Percentiles rank a stretch among this genome's conserved stretches.
phyloP scores from a whole-genome alignment of 1,140 invertebrate species.

The Drosophila littoralis region DNA sequence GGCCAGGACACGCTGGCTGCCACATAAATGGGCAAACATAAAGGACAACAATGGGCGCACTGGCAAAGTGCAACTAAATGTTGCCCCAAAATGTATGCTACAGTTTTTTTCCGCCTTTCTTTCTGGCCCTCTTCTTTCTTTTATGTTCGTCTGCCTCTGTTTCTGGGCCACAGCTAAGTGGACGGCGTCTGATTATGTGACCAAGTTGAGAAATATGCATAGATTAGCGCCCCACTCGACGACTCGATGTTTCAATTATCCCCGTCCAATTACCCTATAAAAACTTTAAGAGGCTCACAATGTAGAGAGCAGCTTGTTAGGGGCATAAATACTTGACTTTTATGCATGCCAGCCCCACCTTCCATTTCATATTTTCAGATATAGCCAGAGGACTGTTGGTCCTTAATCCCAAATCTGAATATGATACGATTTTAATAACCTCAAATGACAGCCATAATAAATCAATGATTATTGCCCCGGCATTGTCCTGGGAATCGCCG shows the following conservation, averaged over 20 bases:
- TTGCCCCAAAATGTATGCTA: conserved; percentile 62
- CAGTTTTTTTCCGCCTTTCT: conserved; percentile 40
- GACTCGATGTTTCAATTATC: conserved; percentile 70
- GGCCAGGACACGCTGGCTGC: conserved; percentile 21
- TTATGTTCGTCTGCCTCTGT: conserved; percentile 1
- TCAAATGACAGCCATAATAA: conserved; percentile 73
- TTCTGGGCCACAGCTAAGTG: conserved; percentile 17
- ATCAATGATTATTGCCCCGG: conserved; percentile 77
- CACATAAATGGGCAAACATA: conserved; percentile 39
- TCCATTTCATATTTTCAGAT: no score
- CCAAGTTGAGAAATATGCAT: conserved; percentile 70
- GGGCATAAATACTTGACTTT: no score
- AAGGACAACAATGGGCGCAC: conserved; percentile 52
- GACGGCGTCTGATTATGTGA: conserved; percentile 58
- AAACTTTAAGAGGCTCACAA: no score
- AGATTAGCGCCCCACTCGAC: conserved; percentile 75
- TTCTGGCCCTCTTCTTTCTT: conserved; percentile 35
- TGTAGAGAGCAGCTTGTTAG: conserved; percentile 15
- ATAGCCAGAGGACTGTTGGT: neutral
- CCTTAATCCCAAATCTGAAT: conserved; percentile 15
- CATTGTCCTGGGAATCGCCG: conserved; percentile 31
- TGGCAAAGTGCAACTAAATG: conserved; percentile 74
- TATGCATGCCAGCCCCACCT: no score
- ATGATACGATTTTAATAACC: conserved; percentile 75
- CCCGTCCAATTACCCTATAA: no score